Conservation (phyloP, 23 tunicate species). For the Styela clava region DNA sequence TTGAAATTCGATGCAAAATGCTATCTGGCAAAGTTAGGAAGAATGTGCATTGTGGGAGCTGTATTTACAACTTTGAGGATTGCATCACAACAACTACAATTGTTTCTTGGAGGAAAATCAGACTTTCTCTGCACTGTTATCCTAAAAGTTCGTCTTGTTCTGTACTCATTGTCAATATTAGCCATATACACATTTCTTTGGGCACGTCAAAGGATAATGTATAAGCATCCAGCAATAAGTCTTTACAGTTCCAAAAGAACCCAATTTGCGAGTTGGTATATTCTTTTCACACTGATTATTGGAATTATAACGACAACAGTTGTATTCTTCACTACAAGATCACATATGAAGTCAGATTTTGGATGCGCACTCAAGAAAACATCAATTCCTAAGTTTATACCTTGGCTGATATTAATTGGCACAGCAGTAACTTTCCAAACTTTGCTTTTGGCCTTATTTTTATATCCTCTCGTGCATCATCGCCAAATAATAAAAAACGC, state of each 20-base stretch:
- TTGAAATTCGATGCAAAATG: too few relatives aligned
- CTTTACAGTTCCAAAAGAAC: background rate
- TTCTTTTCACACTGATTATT: background rate
- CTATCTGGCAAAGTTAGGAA: too few relatives aligned
- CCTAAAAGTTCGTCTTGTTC: background rate
- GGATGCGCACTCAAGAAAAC: conserved; percentile 9
- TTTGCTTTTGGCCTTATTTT: background rate
- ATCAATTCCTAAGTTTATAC: background rate
- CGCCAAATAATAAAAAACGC: background rate
- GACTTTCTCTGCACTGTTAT: background rate
- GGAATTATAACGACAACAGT: background rate
- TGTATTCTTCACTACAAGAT: background rate
- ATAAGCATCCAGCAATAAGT: conserved; percentile 5
- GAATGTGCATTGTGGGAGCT: too few relatives aligned
- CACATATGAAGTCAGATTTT: background rate
- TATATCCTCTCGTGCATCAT: background rate
- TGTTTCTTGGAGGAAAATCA: background rate
- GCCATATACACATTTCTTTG: background rate
- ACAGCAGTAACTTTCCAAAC: conserved; percentile 4
- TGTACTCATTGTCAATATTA: conserved; percentile 1
- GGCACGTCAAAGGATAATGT: conserved; percentile 6
- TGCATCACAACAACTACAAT: conserved; percentile 11
- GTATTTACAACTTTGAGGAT: conserved; percentile 9
- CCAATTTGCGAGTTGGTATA: background rate
- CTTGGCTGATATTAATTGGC: background rate